Base-by-base conservation (phyloP, 2,888 invertebrate genomes). In the Lithophane leautieri region DNA sequence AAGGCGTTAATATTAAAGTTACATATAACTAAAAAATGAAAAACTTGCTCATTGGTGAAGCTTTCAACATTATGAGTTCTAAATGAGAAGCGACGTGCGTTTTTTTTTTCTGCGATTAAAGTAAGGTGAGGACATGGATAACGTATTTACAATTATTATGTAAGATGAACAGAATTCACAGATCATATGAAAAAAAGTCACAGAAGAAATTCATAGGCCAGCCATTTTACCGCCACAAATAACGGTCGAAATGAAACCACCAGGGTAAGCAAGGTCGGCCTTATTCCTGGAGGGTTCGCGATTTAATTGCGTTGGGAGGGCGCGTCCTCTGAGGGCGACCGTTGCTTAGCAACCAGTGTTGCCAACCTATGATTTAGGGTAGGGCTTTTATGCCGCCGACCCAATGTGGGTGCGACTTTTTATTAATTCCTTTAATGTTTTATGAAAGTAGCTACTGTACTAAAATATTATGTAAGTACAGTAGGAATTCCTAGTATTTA, bases 281-380 rank as follows among this genome's bases (percentile, higher is more conserved):
- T 67, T 84, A 83, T 81, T 89, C 86, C 89, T 88, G 85, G 85
- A 88, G 89, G 89, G 89, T 83, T 78, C 83, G 85, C 89, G 88
- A 90, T 92, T 92, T 92, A 93, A 92, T 91, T 90, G 86, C 86
- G 86, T 85, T 82, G 83, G 84, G 87, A 85, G 84, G 89, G 84
- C 76, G 81, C 85, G 86, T 88, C 84, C 87, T 88, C 81, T 74
- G 86, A 88, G 90, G 88, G 88, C 86, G 83, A 73, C 73, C 81
- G 89, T 90, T 85, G 69, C 88, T 68, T 79, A 81, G 87, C 86
- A 87, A 87, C 87, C 69, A n/a, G 56, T 70, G 82, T 65, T 81
- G 50, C 81, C 73, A 79, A 71, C 71, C 73, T 76, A 77, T 75
- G 56, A 73, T 75, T 78, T 78, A 82, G 73, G 61, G 72, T 76